phyloP scores from a whole-genome alignment of 2,113 vertebrate genomes.

The Agapornis roseicollis region DNA sequence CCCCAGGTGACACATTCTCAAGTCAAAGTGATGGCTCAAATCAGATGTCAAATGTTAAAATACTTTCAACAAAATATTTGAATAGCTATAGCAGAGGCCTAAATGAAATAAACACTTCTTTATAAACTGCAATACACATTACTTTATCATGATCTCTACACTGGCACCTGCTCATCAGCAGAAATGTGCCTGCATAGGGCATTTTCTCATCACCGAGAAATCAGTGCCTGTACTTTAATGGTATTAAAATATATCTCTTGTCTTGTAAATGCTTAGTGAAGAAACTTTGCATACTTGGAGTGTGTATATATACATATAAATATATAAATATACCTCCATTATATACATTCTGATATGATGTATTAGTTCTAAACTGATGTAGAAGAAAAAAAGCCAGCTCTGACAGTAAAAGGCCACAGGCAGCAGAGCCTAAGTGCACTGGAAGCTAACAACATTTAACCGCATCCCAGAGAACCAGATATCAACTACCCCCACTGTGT shows the following conservation, averaged over 20 bases:
- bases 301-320: neutral
- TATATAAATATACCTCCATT: neutral
- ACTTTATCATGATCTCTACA: neutral
- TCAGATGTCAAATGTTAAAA: neutral
- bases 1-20: neutral
- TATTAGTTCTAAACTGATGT: neutral
- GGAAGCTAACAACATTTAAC: neutral
- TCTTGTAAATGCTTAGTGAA: neutral
- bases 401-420: neutral
- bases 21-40: neutral
- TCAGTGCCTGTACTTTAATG: neutral
- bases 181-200: neutral
- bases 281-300: neutral
- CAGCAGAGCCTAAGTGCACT: neutral
- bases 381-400: neutral
- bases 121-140: neutral
- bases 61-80: neutral
- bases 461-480: neutral
- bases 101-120: neutral
- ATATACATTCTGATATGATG: neutral
- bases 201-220: neutral
- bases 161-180: neutral
- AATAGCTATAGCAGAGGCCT: neutral
- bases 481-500: neutral
- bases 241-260: neutral